Evolutionary conservation across 2,113 vertebrate species (phyloP).

Genomic region (Ictalurus furcatus): DNA sequence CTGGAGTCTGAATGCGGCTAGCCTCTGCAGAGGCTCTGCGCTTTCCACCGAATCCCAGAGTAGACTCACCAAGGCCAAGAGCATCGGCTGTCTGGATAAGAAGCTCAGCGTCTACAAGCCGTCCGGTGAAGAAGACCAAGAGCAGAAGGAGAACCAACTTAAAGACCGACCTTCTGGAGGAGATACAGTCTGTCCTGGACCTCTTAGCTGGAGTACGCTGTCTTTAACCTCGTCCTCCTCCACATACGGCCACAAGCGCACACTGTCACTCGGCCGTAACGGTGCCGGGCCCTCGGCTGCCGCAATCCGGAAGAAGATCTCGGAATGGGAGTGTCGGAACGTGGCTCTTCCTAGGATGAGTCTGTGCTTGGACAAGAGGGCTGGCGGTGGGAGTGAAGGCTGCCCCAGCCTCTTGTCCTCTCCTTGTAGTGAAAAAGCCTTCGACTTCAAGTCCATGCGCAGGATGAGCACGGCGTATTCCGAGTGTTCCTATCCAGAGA

Average conservation of each 20-base stretch:
- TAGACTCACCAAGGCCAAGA: slow-evolving; percentile 80
- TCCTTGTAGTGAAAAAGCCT: slow-evolving; percentile 90
- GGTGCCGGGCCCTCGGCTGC: slow-evolving; percentile 74
- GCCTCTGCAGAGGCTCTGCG: slow-evolving; percentile 68
- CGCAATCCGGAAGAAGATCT: slow-evolving; percentile 92
- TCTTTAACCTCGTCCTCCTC: slow-evolving; percentile 75
- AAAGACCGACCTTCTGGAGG: slow-evolving; percentile 62
- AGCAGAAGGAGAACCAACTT: slow-evolving; percentile 71
- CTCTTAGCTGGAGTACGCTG: slow-evolving; percentile 80
- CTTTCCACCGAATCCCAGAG: slow-evolving; percentile 66
- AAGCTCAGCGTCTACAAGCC: slow-evolving; percentile 81
- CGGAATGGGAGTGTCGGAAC: slow-evolving; percentile 93
- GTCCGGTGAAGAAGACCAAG: slow-evolving; percentile 52
- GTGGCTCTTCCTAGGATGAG: slow-evolving; percentile 82
- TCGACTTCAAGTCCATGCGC: slow-evolving; percentile 90
- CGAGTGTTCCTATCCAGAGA: slow-evolving; percentile 92
- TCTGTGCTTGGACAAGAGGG: slow-evolving; percentile 83
- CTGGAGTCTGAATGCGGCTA: slow-evolving; percentile 71
- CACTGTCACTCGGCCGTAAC: slow-evolving; percentile 75
- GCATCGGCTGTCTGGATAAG: slow-evolving; percentile 85
- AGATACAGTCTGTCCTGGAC: slow-evolving; percentile 72
- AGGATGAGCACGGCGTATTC: slow-evolving; percentile 97
- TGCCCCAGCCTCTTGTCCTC: slow-evolving; percentile 88
- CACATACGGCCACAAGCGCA: slow-evolving; percentile 74
- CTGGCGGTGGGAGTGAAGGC: slow-evolving; percentile 81